phyloP scores from a whole-genome alignment of 2,113 vertebrate species.

The Tragelaphus scriptus region DNA sequence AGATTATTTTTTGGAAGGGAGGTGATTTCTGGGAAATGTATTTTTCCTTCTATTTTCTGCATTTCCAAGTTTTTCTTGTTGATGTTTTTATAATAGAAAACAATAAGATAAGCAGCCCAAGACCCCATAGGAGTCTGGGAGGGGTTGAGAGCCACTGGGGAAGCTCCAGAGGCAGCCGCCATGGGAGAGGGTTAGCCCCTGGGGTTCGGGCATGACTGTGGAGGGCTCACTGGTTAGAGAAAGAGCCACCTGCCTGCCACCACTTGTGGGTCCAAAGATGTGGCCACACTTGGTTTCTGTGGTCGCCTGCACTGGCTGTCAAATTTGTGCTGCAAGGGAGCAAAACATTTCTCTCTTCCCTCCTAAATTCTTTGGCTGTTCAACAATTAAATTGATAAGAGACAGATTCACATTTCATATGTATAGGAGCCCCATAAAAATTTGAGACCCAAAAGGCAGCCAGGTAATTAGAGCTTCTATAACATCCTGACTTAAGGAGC shows the following conservation, averaged over 20 bases:
- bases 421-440: too few species aligned
- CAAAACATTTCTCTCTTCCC: too few species aligned
- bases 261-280: background rate
- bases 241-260: background rate
- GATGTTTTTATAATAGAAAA: background rate
- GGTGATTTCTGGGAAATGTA: background rate
- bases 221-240: background rate
- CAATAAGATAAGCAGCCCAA: background rate
- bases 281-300: too few species aligned
- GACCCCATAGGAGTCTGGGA: fast-evolving
- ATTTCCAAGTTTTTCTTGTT: background rate
- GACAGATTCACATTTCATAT: too few species aligned
- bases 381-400: too few species aligned
- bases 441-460: too few species aligned
- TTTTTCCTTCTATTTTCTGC: background rate
- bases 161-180: background rate
- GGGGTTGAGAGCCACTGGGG: background rate
- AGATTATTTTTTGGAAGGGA: background rate
- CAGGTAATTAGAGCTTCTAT: too few species aligned
- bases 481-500: too few species aligned
- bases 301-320: too few species aligned
- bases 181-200: background rate
- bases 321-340: too few species aligned
- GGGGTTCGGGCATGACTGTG: background rate
- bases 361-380: too few species aligned